Base-by-base conservation (phyloP, 2,113 vertebrate species). In the Erinaceus europaeus region DNA sequence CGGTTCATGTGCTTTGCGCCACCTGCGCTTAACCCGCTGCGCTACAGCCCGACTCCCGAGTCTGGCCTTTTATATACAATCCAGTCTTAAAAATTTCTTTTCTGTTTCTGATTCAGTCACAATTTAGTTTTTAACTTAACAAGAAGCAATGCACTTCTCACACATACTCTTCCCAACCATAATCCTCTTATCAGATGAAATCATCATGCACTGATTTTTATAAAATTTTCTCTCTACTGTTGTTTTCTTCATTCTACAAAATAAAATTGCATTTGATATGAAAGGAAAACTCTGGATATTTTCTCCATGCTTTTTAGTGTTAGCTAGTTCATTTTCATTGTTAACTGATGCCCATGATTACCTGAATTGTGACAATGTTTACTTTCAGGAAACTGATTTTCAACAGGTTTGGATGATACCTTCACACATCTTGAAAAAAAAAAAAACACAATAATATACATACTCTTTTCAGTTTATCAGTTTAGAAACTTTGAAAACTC, bases 101-200 rank as follows among this genome's bases (percentile, higher is more conserved):
- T 71, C 80, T 55, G 38, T 32, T 92, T 89, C 48, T 62, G 61
- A 46, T 87, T 72, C 59, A 73, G 38, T 81, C 55, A 62, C 32
- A 78, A n/a, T 88, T 91, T 79, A 72, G 34, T 90, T 92, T 80
- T 80, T 75, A 73, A 84, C 72, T 91, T 76, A n/a, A 79, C 71
- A 82, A 42, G 82, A 78, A 92, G 69, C 68, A 84, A 72, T 76
- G 23, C 80, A 73, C 80, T 55, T 50, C 80, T 91, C 87, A 86
- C 64, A 77, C 91, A 77, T 77, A 73, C 86, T 27, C 69, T 59
- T 86, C 36, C 57, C 67, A 65, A 81, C 44, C 65, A 61, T 68
- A 17, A 74, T 65, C 64, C 38, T 23, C 65, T 90, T 93, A 81
- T 90, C 91, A 94, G 48, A 74, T 77, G 87, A 86, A 88, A 55